These are phyloP conservation scores for Ruditapes philippinarum DNA, from an alignment of 1,140 invertebrate genomes.

Conservation along the genomic window DNA sequence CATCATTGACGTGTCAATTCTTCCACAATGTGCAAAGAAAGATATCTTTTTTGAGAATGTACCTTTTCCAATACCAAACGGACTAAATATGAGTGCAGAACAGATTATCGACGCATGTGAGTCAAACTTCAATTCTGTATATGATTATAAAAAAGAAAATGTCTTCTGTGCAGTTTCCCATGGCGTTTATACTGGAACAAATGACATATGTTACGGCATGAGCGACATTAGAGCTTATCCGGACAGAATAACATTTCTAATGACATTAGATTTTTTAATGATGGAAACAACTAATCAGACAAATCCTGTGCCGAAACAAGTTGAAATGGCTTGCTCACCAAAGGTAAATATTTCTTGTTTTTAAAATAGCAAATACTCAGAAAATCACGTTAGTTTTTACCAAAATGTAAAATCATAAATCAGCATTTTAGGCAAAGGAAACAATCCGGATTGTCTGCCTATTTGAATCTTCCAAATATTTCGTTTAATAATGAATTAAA, in stretches of 20 bases:
- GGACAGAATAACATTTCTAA: background rate
- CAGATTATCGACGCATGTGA: background rate
- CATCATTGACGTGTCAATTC: background rate
- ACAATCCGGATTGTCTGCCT: too few species aligned
- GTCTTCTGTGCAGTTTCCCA: background rate
- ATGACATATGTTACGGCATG: background rate
- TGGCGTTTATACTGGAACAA: background rate
- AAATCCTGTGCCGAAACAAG: too few species aligned
- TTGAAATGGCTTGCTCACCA: background rate
- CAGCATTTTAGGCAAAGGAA: too few species aligned
- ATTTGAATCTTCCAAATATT: too few species aligned
- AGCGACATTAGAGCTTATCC: background rate
- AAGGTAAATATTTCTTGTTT: too few species aligned
- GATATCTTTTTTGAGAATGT: background rate
- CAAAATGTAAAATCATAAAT: too few species aligned
- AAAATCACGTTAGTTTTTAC: too few species aligned
- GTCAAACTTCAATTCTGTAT: background rate
- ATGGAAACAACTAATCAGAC: too few species aligned
- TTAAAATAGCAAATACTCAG: too few species aligned
- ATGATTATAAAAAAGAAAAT: background rate
- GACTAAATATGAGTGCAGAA: background rate
- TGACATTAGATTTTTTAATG: background rate
- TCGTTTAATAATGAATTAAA: too few species aligned
- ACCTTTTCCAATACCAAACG: background rate
- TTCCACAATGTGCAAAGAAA: background rate